These are phyloP conservation scores for Cervus canadensis DNA, from an alignment of 2,113 vertebrate species.

Conservation along the genomic window DNA sequence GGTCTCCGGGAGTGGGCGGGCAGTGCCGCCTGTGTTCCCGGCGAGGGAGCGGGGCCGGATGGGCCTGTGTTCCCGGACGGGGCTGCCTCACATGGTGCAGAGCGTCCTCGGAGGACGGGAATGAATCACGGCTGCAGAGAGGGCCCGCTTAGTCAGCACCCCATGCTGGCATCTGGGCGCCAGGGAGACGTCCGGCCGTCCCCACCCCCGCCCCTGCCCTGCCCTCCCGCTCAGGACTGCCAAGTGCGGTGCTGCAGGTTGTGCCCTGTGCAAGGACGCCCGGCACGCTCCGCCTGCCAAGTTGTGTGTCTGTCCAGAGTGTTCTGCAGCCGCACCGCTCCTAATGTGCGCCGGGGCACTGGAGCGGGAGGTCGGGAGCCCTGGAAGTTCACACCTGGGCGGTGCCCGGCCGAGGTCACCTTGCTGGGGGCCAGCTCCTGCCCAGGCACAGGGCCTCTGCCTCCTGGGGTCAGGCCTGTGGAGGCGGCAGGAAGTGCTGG, in stretches of 20 bases:
- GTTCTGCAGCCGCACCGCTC: not conserved
- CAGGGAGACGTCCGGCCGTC: not conserved
- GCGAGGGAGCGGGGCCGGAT: not conserved
- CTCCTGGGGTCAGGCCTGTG: not conserved
- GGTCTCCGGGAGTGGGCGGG: not conserved
- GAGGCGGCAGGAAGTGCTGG: not conserved
- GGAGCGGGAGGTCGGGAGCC: not conserved
- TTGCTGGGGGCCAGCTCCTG: constrained; percentile 21
- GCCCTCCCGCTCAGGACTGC: not conserved
- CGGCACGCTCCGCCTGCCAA: not conserved
- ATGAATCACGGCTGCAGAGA: not conserved
- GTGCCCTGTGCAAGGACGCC: constrained; percentile 2
- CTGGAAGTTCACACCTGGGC: not conserved
- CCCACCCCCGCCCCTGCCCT: not conserved
- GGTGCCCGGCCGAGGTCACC: not conserved
- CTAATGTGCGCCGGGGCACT: not conserved
- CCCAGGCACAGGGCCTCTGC: not conserved
- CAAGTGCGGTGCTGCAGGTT: not conserved
- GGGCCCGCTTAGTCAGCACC: not conserved
- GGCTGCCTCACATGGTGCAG: not conserved
- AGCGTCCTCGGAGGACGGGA: not conserved
- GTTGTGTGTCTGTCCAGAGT: not conserved
- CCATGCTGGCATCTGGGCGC: not conserved
- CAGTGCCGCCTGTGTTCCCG: not conserved
- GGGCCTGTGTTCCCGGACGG: not conserved